Percentiles rank a stretch among this genome's conserved stretches.
phyloP scores from a whole-genome alignment of 2,888 invertebrate species.

The Clostera curtula region DNA sequence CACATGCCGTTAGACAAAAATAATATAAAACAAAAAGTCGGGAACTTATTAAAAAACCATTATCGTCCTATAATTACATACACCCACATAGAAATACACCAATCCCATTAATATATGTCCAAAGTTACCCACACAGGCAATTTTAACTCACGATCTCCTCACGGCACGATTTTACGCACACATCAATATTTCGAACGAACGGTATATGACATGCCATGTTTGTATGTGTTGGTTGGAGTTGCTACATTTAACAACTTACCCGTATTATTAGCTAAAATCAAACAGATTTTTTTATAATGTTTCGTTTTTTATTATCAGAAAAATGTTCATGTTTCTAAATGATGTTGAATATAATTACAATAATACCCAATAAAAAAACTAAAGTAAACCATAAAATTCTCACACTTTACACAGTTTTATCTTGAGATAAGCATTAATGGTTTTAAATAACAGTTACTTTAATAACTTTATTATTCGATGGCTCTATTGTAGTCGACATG shows the following conservation, averaged over 20 bases:
- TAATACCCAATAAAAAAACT: no score
- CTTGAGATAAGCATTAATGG: no score
- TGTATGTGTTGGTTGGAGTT: conserved; percentile 35
- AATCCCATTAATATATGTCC: conserved; percentile 66
- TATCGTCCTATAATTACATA: conserved; percentile 65
- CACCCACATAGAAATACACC: conserved; percentile 56
- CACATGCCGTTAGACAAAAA: conserved; percentile 13
- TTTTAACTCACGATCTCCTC: conserved; percentile 28
- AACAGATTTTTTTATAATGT: no score
- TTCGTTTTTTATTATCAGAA: no score
- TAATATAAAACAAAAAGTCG: conserved; percentile 33
- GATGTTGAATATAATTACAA: no score
- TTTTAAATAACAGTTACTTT: no score
- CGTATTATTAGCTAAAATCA: no score
- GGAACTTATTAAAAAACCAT: conserved; percentile 69
- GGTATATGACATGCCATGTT: conserved; percentile 19
- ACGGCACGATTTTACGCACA: conserved; percentile 36
- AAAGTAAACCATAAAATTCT: no score
- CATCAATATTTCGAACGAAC: conserved; percentile 21
- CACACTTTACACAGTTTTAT: no score
- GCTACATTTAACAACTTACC: conserved; percentile 28
- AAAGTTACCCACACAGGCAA: conserved; percentile 39
- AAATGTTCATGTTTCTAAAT: no score
- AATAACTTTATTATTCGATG: no score
- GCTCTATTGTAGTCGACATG: no score